These are phyloP conservation scores for Acanthoscelides obtectus DNA, from an alignment of 2,888 invertebrate species.

Conservation along the genomic window DNA sequence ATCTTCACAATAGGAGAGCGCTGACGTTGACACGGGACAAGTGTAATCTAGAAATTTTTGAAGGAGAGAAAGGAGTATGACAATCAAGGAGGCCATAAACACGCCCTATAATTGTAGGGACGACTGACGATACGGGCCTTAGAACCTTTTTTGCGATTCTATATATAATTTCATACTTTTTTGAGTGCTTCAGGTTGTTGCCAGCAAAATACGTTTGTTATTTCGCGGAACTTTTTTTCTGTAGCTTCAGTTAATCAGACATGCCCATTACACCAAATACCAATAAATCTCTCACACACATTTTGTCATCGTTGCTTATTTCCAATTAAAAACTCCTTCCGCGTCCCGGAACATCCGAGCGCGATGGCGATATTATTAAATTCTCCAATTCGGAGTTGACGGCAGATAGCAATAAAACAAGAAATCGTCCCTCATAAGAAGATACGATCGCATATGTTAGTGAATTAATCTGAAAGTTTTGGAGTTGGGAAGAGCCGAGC, in stretches of 20 bases:
- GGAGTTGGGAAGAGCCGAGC: slow-evolving; percentile 40
- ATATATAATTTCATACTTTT: too few relatives aligned
- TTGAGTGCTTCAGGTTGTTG: too few relatives aligned
- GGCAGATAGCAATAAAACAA: neutral
- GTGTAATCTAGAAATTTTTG: too few relatives aligned
- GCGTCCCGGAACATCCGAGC: neutral
- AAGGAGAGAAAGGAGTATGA: too few relatives aligned
- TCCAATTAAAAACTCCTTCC: neutral
- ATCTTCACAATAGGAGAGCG: too few relatives aligned
- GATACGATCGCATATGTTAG: slow-evolving; percentile 31
- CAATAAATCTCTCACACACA: neutral
- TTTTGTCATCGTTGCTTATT: neutral
- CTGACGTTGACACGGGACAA: too few relatives aligned
- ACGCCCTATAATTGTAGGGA: too few relatives aligned
- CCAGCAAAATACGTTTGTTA: too few relatives aligned
- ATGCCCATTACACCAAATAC: neutral
- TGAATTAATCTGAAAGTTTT: slow-evolving; percentile 42
- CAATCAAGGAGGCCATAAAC: too few relatives aligned
- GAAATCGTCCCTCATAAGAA: slow-evolving; percentile 2
- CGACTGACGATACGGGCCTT: too few relatives aligned
- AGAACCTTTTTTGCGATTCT: too few relatives aligned
- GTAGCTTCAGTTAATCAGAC: neutral
- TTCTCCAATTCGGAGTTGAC: neutral
- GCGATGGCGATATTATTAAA: neutral
- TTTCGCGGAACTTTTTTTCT: too few relatives aligned